Evolutionary conservation across 2,113 vertebrate species (phyloP), one percentile per base, ranked within the genome.

Genomic region (Pelmatolapia mariae): DNA sequence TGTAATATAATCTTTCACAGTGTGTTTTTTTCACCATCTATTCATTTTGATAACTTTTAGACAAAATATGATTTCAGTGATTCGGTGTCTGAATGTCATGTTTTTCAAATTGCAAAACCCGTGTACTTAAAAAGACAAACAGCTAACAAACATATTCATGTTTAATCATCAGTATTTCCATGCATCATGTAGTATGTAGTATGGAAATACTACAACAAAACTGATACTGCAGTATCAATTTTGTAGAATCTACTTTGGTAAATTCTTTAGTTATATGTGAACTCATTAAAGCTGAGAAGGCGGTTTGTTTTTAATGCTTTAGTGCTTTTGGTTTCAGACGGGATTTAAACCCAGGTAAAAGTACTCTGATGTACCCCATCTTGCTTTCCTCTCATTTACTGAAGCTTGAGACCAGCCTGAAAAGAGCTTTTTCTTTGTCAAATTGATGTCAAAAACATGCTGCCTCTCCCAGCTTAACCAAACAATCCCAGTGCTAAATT

Each of bases 291-390:
- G 61, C 33, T 66, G 61, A 66, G 31, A 66, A 36, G 61, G 18
- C 61, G 18, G 61, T 66, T 36, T 66, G 61, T 66, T 66, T 66
- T n/a, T 56, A 56, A 56, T 56, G n/a, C n/a, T 56, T 36, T 19
- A 66, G 29, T 38, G 61, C 18, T n/a, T 66, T 66, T 66, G 10
- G 18, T 19, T 66, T 38, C 31, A 36, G 10, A 66, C 4, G 2
- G 61, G 10, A n/a, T 66, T 66, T 66, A n/a, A 66, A 36, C 5
- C 59, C 10, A 11, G 29, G 31, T 63, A 63, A 63, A 63, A 63
- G 10, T 36, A 33, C 5, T 36, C 59, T 36, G 31, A 36, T 63
- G 59, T 19, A n/a, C 5, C 16, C 59, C 16, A 63, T 63, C 31
- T 36, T 63, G 29, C 31, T 36, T 61, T 59, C 56, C 12, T 59